Base-by-base conservation (phyloP, 2,113 vertebrate genomes). In the Drymodes brunneopygia region DNA sequence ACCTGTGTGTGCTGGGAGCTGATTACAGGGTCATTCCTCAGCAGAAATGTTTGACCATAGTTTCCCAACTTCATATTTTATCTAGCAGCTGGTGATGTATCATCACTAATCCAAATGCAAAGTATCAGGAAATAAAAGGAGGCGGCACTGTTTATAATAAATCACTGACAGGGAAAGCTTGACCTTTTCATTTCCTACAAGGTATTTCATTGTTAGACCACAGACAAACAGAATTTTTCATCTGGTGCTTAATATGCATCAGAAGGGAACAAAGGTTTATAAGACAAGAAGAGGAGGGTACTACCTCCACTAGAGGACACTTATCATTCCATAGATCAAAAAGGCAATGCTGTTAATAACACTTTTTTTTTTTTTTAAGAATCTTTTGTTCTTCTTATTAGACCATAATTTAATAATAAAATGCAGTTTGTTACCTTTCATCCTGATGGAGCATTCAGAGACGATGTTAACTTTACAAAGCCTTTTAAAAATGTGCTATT, bases 1-100 rank as follows among this genome's bases (percentile, higher is more conserved):
- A 97, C 95, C 96, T 83, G 70, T 83, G 83, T 67, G 70, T 69
- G 94, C 94, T 85, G 74, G 70, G 77, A 97, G 95, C 96, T 91
- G 92, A 96, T 97, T 97, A 92, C 96, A 87, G 93, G 96, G 97
- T 97, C 97, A 97, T 97, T 86, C 77, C 94, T 97, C 94, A 97
- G 81, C 78, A 93, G 81, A 94, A 92, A 91, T 93, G 89, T 94
- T 95, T 71, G 90, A 94, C 97, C 94, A 95, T 93, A 97, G 94
- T 97, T 97, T 97, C 93, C 84, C 91, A 97, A 97, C 96, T 97
- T 98, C 96, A 96, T 98, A 96, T 98, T 98, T 98, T 97, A 97
- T 94, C 74, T 90, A 95, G 84, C 88, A 96, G 97, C 97, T 87
- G 95, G 95, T 91, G 82, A 97, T 95, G 85, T 94, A 83, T 94